phyloP scores from a whole-genome alignment of 2,888 invertebrate genomes.

The Pyrochroa serraticornis region DNA sequence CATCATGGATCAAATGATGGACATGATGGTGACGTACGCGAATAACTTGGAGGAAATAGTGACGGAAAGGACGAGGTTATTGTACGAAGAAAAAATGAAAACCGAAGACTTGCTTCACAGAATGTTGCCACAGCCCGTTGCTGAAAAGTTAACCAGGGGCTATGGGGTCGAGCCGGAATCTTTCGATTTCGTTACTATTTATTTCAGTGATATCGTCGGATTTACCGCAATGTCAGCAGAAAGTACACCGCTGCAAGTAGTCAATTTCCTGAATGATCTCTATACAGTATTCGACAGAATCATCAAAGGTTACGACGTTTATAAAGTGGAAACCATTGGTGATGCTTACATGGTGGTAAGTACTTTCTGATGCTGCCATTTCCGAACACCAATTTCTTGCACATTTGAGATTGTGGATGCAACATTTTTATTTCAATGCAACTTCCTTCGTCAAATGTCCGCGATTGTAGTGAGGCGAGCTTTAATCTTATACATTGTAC shows the following conservation, averaged over 20 bases:
- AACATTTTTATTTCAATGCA: not conserved
- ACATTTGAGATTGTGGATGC: too few relatives aligned
- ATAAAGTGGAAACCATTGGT: conserved; percentile 96
- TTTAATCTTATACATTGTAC: not conserved
- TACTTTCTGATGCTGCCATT: conserved; percentile 34
- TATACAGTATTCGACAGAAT: conserved; percentile 97
- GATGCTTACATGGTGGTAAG: conserved; percentile 79
- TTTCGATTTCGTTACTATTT: conserved; percentile 92
- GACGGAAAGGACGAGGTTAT: conserved; percentile 84
- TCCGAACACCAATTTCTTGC: too few relatives aligned
- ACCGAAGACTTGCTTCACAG: conserved; percentile 90
- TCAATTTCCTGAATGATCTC: conserved; percentile 95
- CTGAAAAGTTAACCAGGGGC: conserved; percentile 84
- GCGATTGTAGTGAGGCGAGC: too few relatives aligned
- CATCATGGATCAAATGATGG: conserved; percentile 97
- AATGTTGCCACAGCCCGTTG: conserved; percentile 93
- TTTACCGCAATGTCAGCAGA: conserved; percentile 95
- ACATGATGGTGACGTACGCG: conserved; percentile 97
- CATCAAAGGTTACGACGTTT: conserved; percentile 96
- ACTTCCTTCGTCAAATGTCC: not conserved
- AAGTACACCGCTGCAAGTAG: conserved; percentile 87
- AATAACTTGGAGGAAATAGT: conserved; percentile 94
- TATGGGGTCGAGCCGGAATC: conserved; percentile 92
- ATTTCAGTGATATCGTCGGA: conserved; percentile 97
- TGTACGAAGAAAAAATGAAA: conserved; percentile 92